These are phyloP conservation scores for Drosophila littoralis DNA, from an alignment of 1,140 invertebrate genomes.

Conservation along the genomic window DNA sequence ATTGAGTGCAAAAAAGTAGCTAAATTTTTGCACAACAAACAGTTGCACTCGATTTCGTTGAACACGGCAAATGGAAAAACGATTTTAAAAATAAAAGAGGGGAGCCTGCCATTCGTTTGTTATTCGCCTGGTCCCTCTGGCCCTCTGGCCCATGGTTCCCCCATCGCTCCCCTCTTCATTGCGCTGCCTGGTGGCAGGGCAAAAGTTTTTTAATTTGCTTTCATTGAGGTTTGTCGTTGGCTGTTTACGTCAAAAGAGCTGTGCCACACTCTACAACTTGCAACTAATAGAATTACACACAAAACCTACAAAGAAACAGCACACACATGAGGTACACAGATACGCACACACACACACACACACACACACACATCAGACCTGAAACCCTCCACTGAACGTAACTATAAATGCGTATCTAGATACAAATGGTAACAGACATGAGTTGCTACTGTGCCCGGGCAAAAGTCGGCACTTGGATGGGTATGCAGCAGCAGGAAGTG, in stretches of 20 bases:
- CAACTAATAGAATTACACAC: slow-evolving; percentile 80
- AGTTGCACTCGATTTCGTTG: slow-evolving; percentile 60
- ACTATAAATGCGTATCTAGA: slow-evolving; percentile 69
- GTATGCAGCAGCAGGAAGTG: no score
- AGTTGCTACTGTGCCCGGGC: slow-evolving; percentile 35
- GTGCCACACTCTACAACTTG: slow-evolving; percentile 57
- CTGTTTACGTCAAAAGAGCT: slow-evolving; percentile 40
- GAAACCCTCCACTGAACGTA: slow-evolving; percentile 31
- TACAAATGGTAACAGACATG: slow-evolving; percentile 49
- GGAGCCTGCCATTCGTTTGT: slow-evolving; percentile 34
- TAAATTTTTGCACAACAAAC: slow-evolving; percentile 7
- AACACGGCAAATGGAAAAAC: slow-evolving; percentile 46
- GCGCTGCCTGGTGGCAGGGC: slow-evolving; percentile 22
- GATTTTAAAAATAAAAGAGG: slow-evolving; percentile 35
- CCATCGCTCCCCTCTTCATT: slow-evolving; percentile 24
- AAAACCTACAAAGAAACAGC: slow-evolving; percentile 65
- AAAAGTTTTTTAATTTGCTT: slow-evolving; percentile 83
- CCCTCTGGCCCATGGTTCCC: neutral
- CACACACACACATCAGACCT: neutral
- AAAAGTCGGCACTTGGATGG: neutral
- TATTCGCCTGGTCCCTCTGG: neutral
- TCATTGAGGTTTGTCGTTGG: slow-evolving; percentile 71
- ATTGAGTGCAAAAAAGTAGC: neutral
- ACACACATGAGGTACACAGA: slow-evolving; percentile 30
- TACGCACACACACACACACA: slow-evolving; percentile 25